phyloP scores from a whole-genome alignment of 2,797 vertebrate species.

The Hylomyscus alleni region DNA sequence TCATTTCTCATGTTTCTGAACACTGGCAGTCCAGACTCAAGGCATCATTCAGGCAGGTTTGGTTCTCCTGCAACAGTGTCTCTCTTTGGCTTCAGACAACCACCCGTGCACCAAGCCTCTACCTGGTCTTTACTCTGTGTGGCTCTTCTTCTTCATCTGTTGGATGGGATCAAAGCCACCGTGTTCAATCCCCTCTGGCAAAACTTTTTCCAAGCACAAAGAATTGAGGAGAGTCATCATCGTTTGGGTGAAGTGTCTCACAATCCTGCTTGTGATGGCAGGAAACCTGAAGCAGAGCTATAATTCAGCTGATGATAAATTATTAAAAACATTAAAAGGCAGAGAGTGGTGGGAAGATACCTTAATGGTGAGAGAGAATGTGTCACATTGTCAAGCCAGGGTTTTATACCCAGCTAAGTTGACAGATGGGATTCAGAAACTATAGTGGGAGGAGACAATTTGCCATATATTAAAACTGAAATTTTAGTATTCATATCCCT shows the following conservation, averaged over 20 bases:
- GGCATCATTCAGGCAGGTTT: too few species aligned
- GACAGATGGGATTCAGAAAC: too few species aligned
- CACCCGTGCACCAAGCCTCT: background rate
- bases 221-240: background rate
- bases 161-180: background rate
- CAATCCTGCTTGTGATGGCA: background rate
- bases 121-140: too few species aligned
- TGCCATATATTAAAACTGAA: background rate
- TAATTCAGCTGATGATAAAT: background rate
- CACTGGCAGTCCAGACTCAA: background rate
- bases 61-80: background rate
- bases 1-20: background rate
- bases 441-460: background rate
- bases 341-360: background rate
- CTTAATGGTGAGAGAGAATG: background rate
- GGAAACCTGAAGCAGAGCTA: background rate
- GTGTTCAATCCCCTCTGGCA: background rate
- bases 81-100: background rate
- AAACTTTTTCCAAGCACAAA: background rate
- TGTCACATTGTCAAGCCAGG: background rate
- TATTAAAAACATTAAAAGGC: background rate
- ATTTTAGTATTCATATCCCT: background rate
- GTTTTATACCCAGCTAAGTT: background rate
- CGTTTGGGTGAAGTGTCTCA: background rate
- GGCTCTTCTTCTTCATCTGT: background rate